These are phyloP conservation scores for Orthosia cruda DNA, from an alignment of 2,888 invertebrate species.

Conservation along the genomic window DNA sequence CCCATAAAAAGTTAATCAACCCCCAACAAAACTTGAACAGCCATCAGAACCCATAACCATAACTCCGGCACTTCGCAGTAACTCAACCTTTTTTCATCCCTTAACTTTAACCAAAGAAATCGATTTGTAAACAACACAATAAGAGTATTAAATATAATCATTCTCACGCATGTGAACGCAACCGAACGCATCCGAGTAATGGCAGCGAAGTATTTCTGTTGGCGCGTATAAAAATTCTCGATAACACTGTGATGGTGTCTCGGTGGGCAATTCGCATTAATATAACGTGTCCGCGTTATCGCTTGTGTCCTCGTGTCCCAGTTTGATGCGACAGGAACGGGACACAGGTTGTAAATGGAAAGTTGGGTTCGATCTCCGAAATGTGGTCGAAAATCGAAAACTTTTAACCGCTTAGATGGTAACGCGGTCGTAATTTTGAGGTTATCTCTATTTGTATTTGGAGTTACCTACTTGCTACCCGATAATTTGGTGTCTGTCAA, in stretches of 20 bases:
- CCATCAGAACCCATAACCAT: constrained; percentile 54
- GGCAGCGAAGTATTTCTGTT: constrained; percentile 74
- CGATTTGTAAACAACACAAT: constrained; percentile 71
- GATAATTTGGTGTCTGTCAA: too few relatives aligned
- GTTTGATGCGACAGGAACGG: constrained; percentile 52
- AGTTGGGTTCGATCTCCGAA: constrained; percentile 32
- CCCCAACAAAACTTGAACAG: constrained; percentile 43
- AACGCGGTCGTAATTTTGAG: background rate
- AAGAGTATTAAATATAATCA: constrained; percentile 68
- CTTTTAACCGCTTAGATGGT: constrained; percentile 11
- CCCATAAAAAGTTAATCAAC: constrained; percentile 51
- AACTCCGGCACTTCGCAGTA: constrained; percentile 53
- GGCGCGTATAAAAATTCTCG: constrained; percentile 79
- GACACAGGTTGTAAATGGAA: constrained; percentile 50
- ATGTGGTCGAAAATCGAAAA: background rate
- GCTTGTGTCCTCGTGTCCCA: constrained; percentile 61
- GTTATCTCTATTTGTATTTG: too few relatives aligned
- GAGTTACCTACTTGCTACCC: too few relatives aligned
- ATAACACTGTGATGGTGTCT: constrained; percentile 73
- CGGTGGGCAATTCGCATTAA: constrained; percentile 83
- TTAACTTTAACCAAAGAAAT: constrained; percentile 62
- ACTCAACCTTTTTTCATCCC: constrained; percentile 64
- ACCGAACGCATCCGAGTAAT: constrained; percentile 72
- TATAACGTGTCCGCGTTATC: constrained; percentile 79
- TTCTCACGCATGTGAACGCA: constrained; percentile 65